phyloP scores from a whole-genome alignment of 2,113 vertebrate genomes.

The Amia ocellicauda region DNA sequence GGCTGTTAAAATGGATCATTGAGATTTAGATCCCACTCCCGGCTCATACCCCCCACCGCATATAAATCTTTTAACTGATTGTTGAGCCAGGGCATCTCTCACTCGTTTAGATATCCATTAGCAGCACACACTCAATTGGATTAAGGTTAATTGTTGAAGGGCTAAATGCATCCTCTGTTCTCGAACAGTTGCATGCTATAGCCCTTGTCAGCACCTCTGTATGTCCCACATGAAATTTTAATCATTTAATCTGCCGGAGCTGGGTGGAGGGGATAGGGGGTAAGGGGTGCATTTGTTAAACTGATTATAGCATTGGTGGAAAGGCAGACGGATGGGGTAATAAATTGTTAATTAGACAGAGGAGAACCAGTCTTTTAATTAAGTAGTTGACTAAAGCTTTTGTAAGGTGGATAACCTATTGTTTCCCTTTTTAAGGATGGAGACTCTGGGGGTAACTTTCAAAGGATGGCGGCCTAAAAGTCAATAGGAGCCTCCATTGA shows the following conservation, averaged over 20 bases:
- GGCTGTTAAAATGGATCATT: neutral
- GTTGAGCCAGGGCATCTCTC: too few species aligned
- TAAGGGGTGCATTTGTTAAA: constrained; percentile 25
- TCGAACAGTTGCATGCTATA: neutral
- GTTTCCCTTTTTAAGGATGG: constrained; percentile 27
- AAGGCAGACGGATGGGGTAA: constrained; percentile 62
- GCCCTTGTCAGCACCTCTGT: constrained; percentile 19
- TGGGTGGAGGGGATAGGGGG: constrained; percentile 25
- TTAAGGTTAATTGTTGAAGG: constrained; percentile 26
- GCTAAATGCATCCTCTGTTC: constrained; percentile 9
- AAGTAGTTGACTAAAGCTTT: constrained; percentile 58
- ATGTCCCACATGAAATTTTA: constrained; percentile 43
- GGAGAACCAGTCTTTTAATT: constrained; percentile 68
- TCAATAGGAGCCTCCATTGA: constrained; percentile 8
- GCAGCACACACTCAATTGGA: neutral
- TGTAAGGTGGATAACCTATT: constrained; percentile 62
- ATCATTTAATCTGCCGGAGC: constrained; percentile 38
- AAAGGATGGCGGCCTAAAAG: neutral
- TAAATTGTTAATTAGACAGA: constrained; percentile 76
- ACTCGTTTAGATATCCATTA: neutral
- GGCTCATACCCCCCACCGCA: neutral
- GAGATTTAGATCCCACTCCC: constrained; percentile 19
- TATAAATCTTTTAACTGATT: constrained; percentile 3
- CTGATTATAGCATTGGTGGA: constrained; percentile 54
- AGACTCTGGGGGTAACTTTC: constrained; percentile 2